Evolutionary conservation across 2,113 vertebrate species (phyloP), one percentile per base, ranked within the genome.

Genomic region (Eretmochelys imbricata): DNA sequence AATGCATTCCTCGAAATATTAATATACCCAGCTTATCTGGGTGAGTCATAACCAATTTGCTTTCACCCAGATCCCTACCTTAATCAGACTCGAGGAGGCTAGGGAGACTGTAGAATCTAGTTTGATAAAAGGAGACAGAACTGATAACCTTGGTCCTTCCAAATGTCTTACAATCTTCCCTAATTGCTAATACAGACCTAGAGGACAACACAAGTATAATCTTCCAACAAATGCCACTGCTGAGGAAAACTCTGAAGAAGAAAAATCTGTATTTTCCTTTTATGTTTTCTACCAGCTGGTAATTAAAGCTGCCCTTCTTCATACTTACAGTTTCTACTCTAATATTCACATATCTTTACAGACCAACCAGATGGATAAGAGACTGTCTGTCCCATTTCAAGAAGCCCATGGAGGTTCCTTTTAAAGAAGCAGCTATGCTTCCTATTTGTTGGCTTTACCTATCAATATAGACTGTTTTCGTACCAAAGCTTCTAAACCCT

Each of bases 31-130:
- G 88, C 89, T 75, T 90, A 91, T 92, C 80, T 48, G 88, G n/a
- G 42, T 59, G 49, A 97, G 42, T 80, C 94, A 91, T 59, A 93
- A 85, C 82, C 51, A n/a, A 42, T 82, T 84, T 78, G 20, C 8
- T 91, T 92, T 94, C 92, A 96, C 82, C 83, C 59, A 86, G 78
- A 49, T 65, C 76, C 29, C 87, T 80, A 54, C 55, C 85, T 49
- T 4, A 75, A 38, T 72, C 25, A 94, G 81, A 95, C 91, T 82
- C 27, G 24, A 94, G 48, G 55, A 0, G 0, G 82, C 24, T 84
- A 38, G 5, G 62, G 62, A 62, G 29, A 62, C 59, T 62, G 27
- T 62, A 31, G 59, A 62, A 62, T 62, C 29, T 62, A 62, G 27
- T 31, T 62, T 62, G 59, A 62, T 62, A 62, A 62, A 62, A 62